Evolutionary conservation across 2,113 vertebrate genomes (phyloP), one percentile per base, ranked within the genome.

Genomic region (Plecotus auritus): DNA sequence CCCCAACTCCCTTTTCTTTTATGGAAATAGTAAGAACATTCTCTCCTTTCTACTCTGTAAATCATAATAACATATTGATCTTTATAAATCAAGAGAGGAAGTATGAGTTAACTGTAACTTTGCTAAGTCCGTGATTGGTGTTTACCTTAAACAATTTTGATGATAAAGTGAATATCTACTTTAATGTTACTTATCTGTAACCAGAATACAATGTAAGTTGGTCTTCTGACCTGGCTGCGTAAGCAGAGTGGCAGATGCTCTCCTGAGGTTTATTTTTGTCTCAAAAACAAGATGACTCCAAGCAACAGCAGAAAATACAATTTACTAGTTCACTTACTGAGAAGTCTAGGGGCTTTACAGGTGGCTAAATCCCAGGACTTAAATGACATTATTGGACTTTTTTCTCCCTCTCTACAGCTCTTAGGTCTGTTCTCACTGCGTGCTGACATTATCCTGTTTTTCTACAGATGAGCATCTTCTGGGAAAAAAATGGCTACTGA

Each of bases 151-250:
- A 89, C 17, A 69, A 26, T 69, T 85, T 67, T 74, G n/a, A 90
- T 54, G 86, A 47, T 35, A 69, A 81, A 82, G 77, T 74, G 18
- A 87, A 54, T 85, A 51, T 14, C 64, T 85, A 51, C 54, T 64
- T 82, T 69, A 64, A n/a, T 89, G 9, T 83, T 51, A 66, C 81
- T 88, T 83, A 61, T 95, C 18, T 72, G 37, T 74, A 83, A 32
- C 22, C 26, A 91, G 23, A 84, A 91, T 54, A 64, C 7, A 80
- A 49, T 86, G 26, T 56, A 91, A 94, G 74, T 91, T 91, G 18
- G 35, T 49, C 61, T 88, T 96, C 78, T 94, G 73, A 73, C 11
- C 66, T 94, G 47, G 67, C 42, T 77, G 42, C 85, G 82, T 95
- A 69, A 81, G 78, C 40, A 86, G 32, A 81, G 30, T 74, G 23